These are phyloP conservation scores for Hesperia comma DNA, from an alignment of 2,888 invertebrate species.

Conservation along the genomic window DNA sequence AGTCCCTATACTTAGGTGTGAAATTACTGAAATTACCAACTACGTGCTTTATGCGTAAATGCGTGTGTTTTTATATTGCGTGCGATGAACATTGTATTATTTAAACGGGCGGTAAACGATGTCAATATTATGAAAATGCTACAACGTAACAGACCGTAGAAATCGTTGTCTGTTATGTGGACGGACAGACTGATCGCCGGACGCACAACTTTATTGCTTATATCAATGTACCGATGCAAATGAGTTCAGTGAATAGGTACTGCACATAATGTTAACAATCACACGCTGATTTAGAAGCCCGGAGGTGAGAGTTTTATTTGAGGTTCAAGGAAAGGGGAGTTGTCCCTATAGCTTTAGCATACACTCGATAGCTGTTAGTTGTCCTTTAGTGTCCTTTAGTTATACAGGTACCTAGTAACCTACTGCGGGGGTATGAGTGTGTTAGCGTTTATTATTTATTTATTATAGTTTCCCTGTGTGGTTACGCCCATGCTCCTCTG, in stretches of 20 bases:
- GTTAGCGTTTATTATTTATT: too few species aligned
- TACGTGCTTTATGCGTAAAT: constrained; percentile 9
- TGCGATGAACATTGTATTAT: constrained; percentile 3
- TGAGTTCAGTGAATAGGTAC: too few species aligned
- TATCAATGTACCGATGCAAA: too few species aligned
- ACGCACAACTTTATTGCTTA: constrained; percentile 12
- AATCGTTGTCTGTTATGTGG: constrained; percentile 29
- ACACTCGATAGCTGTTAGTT: too few species aligned
- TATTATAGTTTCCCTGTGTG: too few species aligned
- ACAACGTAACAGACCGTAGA: constrained; percentile 22
- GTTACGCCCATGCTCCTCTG: too few species aligned
- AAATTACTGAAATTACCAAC: not conserved
- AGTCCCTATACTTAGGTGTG: not conserved
- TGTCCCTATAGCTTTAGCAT: too few species aligned
- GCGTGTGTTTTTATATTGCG: constrained; percentile 16
- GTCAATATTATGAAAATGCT: constrained; percentile 34
- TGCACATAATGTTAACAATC: not conserved
- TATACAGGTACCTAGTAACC: too few species aligned
- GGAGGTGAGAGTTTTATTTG: too few species aligned
- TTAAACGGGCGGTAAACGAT: constrained; percentile 27
- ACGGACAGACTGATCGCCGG: constrained; percentile 28
- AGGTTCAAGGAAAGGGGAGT: too few species aligned
- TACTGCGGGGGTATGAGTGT: too few species aligned
- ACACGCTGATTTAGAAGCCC: not conserved
- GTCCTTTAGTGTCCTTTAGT: too few species aligned